These are phyloP conservation scores for Sericinus montela DNA, from an alignment of 2,888 invertebrate genomes.

Conservation along the genomic window DNA sequence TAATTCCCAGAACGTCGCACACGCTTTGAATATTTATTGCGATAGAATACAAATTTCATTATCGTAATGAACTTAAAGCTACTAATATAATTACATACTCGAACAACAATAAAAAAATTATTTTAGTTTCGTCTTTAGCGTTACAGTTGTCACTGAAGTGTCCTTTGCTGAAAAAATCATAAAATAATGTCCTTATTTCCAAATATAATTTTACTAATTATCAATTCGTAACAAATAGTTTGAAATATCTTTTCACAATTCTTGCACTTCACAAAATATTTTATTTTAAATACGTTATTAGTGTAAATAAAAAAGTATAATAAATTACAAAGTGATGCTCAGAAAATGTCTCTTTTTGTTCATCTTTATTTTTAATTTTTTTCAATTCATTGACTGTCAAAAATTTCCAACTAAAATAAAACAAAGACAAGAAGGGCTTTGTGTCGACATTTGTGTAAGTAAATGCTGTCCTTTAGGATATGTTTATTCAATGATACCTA, in stretches of 20 bases:
- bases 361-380: too few relatives aligned
- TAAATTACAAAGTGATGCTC: too few relatives aligned
- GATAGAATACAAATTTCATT: constrained; percentile 16
- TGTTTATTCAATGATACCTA: constrained; percentile 22
- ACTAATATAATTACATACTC: neutral
- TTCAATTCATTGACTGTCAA: neutral
- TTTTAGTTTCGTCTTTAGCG: constrained; percentile 2
- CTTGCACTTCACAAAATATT: too few relatives aligned
- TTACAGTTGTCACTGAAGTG: neutral
- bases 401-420: constrained; percentile 20
- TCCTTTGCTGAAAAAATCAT: too few relatives aligned
- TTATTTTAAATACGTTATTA: too few relatives aligned
- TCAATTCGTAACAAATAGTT: too few relatives aligned
- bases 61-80: constrained; percentile 5
- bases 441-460: constrained; percentile 32
- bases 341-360: too few relatives aligned
- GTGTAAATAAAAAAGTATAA: too few relatives aligned
- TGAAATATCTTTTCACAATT: too few relatives aligned
- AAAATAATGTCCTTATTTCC: too few relatives aligned
- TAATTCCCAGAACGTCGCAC: constrained; percentile 19
- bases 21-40: neutral
- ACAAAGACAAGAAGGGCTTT: constrained; percentile 18
- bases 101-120: neutral
- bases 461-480: constrained; percentile 46
- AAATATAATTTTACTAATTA: too few relatives aligned